Base-by-base conservation (phyloP, 2,888 invertebrate species). In the Danaus chrysippus region DNA sequence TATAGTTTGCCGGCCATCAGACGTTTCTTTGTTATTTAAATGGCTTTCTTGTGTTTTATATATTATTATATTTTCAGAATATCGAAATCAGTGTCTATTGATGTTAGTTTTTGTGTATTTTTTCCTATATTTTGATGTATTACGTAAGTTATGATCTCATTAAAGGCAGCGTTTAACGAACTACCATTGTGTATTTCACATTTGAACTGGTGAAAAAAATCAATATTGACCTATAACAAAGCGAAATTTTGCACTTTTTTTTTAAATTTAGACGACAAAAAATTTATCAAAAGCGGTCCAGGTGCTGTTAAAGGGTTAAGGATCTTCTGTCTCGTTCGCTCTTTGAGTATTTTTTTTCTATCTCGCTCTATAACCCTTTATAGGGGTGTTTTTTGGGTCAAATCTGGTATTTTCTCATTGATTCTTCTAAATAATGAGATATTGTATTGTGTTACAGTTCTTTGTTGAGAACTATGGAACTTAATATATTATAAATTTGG, bases 371-470 rank as follows among this genome's bases (percentile, higher is more conserved):
- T 83, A 87, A 87, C 88, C 87, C 87, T 87, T 89, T 86, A 71
- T 69, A 71, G 78, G 83, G 84, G 86, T 79, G 81, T 81, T 86
- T 90, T 89, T 78, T 84, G 83, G 87, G 84, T 83, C 79, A 86
- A 88, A 88, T 89, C 85, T 84, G 76, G 79, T 84, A 82, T 87
- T 88, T 90, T 87, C 84, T 83, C 83, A 81, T 87, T 86, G 80
- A 78, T 68, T 75, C 80, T 83, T 86, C 75, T 68, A 70, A 75
- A 82, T 87, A 91, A 90, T 87, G 87, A 89, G 87, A 87, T 87
- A 91, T 90, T 90, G 68, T 66, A 65, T 68, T 69, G 87, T 91
- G 77, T 86, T 84, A 76, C 83, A 78, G 73, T 70, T 79, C 78
- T 83, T 83, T 83, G 77, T 79, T 64, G 67, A 17, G 17, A 49